Percentiles rank a stretch among this genome's conserved stretches.
phyloP scores from a whole-genome alignment of 2,797 vertebrate genomes.

The Danio albolineatus region DNA sequence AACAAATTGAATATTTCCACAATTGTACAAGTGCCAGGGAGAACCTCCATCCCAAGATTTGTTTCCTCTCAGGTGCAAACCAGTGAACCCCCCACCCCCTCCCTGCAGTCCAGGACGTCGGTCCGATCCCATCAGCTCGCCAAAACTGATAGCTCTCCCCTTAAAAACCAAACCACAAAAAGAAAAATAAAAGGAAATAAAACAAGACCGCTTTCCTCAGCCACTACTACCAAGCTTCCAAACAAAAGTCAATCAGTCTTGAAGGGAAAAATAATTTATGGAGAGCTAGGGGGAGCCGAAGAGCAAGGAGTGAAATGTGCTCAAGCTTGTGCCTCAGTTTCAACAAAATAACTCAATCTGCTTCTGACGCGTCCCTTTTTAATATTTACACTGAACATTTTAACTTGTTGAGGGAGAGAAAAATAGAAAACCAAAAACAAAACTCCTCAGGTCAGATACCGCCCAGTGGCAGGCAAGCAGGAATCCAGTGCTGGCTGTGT shows the following conservation, averaged over 20 bases:
- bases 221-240: conserved; percentile 73
- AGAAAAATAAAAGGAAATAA: conserved; percentile 66
- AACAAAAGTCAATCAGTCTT: conserved; percentile 70
- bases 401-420: not conserved
- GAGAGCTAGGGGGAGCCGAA: conserved; percentile 72
- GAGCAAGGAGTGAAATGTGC: conserved; percentile 64
- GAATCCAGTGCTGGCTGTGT: conserved; percentile 80
- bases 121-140: conserved; percentile 63
- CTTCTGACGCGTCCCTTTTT: conserved; percentile 75
- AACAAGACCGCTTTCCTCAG: conserved; percentile 66
- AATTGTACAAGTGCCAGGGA: conserved; percentile 88
- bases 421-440: conserved; percentile 61
- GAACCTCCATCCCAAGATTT: conserved; percentile 73
- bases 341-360: conserved; percentile 42
- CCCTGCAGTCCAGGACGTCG: conserved; percentile 58
- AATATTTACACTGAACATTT: conserved; percentile 94
- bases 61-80: conserved; percentile 71
- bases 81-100: conserved; percentile 67
- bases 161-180: conserved; percentile 67
- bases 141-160: conserved; percentile 69
- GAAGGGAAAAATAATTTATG: conserved; percentile 62
- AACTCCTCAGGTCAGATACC: conserved; percentile 66
- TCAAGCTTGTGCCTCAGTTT: conserved; percentile 71
- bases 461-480: conserved; percentile 74
- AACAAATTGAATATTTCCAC: conserved; percentile 80